Conservation (phyloP, 2,888 invertebrate species). For the Silvanus unidentatus region DNA sequence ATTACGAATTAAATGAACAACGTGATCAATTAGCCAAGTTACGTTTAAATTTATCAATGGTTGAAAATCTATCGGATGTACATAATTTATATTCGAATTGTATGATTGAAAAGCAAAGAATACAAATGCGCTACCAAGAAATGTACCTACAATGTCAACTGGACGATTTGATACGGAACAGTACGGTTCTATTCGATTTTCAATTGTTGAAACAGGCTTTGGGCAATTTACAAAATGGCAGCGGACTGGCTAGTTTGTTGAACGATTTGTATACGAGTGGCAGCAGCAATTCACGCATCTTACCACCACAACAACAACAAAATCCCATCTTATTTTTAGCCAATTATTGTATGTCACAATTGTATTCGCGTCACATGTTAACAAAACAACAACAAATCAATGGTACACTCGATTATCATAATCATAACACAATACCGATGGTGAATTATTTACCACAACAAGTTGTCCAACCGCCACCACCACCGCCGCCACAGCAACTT, state of each 20-base stretch:
- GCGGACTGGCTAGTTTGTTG: constrained; percentile 23
- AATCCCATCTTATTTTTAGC: constrained; percentile 68
- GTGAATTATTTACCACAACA: constrained; percentile 35
- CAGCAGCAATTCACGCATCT: constrained; percentile 36
- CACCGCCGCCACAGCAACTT: constrained; percentile 32
- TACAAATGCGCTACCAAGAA: constrained; percentile 64
- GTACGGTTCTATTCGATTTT: constrained; percentile 60
- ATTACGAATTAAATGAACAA: constrained; percentile 61
- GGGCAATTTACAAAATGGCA: constrained; percentile 56
- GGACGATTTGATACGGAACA: constrained; percentile 63
- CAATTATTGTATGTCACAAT: constrained; percentile 70
- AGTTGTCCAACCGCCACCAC: constrained; percentile 22
- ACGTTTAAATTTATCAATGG: constrained; percentile 54
- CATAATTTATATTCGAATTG: constrained; percentile 57
- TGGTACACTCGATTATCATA: constrained; percentile 47
- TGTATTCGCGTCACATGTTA: constrained; percentile 61
- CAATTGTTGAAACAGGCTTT: constrained; percentile 61
- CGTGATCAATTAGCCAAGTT: constrained; percentile 58
- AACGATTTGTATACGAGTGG: constrained; percentile 37
- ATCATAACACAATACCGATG: constrained; percentile 42
- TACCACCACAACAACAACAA: constrained; percentile 50
- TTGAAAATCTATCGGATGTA: constrained; percentile 55
- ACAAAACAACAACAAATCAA: constrained; percentile 53
- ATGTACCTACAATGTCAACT: constrained; percentile 67
- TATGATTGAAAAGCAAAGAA: constrained; percentile 59